Evolutionary conservation across 2,888 invertebrate genomes (phyloP).

Genomic region (Heliconius cydno): DNA sequence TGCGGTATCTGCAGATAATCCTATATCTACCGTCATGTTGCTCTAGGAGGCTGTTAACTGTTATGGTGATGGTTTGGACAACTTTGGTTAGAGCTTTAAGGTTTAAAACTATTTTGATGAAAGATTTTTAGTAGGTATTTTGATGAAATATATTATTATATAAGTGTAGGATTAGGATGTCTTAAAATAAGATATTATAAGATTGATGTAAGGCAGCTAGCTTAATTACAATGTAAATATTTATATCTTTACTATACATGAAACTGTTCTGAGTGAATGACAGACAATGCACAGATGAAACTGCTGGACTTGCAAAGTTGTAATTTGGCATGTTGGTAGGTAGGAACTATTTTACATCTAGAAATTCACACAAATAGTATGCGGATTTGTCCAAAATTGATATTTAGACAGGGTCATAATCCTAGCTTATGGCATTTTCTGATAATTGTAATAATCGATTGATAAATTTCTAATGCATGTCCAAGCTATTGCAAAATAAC

Average conservation of each 20-base stretch:
- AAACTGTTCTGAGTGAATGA: no score
- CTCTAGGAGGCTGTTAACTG: not conserved
- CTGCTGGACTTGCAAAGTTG: no score
- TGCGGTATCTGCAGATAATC: conserved; percentile 18
- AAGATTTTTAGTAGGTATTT: no score
- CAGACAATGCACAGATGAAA: no score
- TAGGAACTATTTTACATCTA: not conserved
- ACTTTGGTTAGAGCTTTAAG: not conserved
- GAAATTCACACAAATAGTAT: not conserved
- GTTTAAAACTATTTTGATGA: no score
- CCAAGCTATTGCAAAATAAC: not conserved
- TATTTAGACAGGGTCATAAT: not conserved
- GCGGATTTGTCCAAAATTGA: not conserved
- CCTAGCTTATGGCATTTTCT: not conserved
- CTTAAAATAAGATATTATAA: no score
- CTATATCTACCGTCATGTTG: not conserved
- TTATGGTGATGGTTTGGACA: not conserved
- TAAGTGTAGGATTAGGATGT: no score
- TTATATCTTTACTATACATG: no score
- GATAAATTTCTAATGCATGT: not conserved
- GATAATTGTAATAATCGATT: not conserved
- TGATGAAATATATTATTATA: no score
- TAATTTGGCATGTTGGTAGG: no score
- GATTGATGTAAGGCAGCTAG: no score
- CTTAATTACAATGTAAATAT: no score